phyloP scores from a whole-genome alignment of 2,888 invertebrate genomes.

The Drosophila prostipennis region DNA sequence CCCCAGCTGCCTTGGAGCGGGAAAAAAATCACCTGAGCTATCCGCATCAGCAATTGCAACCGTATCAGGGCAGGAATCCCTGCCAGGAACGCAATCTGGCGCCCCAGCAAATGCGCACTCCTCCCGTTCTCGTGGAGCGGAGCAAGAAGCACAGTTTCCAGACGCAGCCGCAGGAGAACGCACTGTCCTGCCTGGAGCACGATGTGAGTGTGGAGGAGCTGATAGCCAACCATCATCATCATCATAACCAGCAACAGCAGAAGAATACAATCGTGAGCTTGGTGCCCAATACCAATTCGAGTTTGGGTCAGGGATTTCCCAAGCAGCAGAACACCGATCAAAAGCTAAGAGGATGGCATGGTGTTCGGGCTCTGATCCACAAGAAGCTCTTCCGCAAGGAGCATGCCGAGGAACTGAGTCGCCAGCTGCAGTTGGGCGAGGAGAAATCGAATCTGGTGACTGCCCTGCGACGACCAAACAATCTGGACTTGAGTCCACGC shows the following conservation, averaged over 20 bases:
- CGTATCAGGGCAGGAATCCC: conserved; percentile 93
- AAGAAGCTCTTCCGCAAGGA: conserved; percentile 83
- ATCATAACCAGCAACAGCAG: conserved; percentile 27
- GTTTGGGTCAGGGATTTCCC: conserved; percentile 83
- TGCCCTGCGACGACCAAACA: conserved; percentile 77
- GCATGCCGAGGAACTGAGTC: conserved; percentile 62
- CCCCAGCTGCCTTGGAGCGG: conserved; percentile 49
- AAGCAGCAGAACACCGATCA: conserved; percentile 84
- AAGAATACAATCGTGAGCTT: conserved; percentile 34
- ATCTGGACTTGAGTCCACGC: conserved; percentile 81
- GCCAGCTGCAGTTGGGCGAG: conserved; percentile 71
- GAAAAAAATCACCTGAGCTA: conserved; percentile 83
- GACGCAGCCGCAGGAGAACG: conserved; percentile 79
- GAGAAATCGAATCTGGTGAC: conserved; percentile 84
- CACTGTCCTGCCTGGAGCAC: conserved; percentile 82
- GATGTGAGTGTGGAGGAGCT: conserved; percentile 84
- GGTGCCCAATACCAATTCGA: conserved; percentile 60
- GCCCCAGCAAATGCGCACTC: conserved; percentile 70
- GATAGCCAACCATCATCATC: conserved; percentile 67
- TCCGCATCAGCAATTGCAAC: conserved; percentile 88
- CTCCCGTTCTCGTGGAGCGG: conserved; percentile 82
- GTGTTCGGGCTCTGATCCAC: conserved; percentile 83
- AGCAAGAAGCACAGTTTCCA: conserved; percentile 84
- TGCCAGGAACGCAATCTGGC: conserved; percentile 91
- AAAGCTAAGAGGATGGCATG: conserved; percentile 83